Evolutionary conservation across 2,888 invertebrate species (phyloP).

Genomic region (Mythimna lalbum): DNA sequence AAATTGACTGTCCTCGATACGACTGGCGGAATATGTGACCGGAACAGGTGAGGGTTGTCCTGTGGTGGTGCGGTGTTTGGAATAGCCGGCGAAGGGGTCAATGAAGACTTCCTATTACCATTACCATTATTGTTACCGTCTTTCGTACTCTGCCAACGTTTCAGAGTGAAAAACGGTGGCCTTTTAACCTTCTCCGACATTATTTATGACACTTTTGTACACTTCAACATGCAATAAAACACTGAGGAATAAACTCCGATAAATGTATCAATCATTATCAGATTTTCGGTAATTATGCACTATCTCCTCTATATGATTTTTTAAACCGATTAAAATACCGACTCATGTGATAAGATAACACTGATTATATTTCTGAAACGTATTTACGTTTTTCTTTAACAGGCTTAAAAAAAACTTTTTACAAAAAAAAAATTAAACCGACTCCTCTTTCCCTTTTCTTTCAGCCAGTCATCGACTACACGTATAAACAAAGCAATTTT

Average conservation of each 20-base stretch:
- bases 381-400: conserved; percentile 33
- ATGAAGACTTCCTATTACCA: conserved; percentile 17
- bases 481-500: no score
- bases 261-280: conserved; percentile 56
- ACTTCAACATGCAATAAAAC: conserved; percentile 53
- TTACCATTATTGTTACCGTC: conserved; percentile 31
- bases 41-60: conserved; percentile 60
- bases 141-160: conserved; percentile 78
- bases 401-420: no score
- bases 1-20: conserved; percentile 63
- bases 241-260: conserved; percentile 59
- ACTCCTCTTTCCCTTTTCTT: no score
- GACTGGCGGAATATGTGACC: conserved; percentile 56
- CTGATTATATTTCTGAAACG: conserved; percentile 33
- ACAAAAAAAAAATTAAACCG: no score
- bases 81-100: conserved; percentile 39
- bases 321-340: conserved; percentile 45
- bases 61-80: conserved; percentile 41
- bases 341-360: conserved; percentile 52
- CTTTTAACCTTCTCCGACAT: conserved; percentile 85
- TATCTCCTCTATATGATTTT: conserved; percentile 55
- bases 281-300: conserved; percentile 50
- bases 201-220: conserved; percentile 61
- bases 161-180: conserved; percentile 80
- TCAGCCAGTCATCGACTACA: no score